Base-by-base conservation (phyloP, 1,140 invertebrate species). In the Phortica variegata region DNA sequence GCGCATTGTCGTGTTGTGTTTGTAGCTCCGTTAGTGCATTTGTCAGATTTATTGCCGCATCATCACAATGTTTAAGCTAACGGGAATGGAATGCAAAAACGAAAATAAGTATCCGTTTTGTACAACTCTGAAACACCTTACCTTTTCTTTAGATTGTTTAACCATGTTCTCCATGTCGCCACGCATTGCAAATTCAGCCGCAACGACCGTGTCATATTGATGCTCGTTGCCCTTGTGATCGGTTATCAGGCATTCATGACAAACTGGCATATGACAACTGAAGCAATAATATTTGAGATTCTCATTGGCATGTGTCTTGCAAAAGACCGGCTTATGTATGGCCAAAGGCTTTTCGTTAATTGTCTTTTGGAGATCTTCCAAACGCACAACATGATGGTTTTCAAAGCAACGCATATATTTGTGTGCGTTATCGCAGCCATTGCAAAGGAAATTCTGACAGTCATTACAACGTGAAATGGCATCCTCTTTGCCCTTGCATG, bases 341-440 rank as follows among this genome's bases (percentile, higher is more conserved):
- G 85, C 84, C 43, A 80, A 62, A 3, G 51, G 59, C 19, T 80
- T 80, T 65, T 91, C 86, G 56, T n/a, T 65, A 59, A 10, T 68
- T 38, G 18, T 86, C 69, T 86, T 86, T 60, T 87, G 85, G 58
- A 95, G 81, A 49, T 93, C 89, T 65, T 95, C 91, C 73, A 95
- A 90, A 16, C 86, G 85, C 33, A 94, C 84, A 13, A 94, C 91
- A 70, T 90, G 82, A 60, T 96, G 93, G 60, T 89, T 91, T 77
- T 95, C 92, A 76, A 95, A 95, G 77, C 92, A 94, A 37, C 91
- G 82, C 93, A 97, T 96, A 59, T 87, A 89, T 73, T 93, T 87
- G 77, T 97, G 94, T 37, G 93, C 94, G 19, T 89, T 91, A 54
- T 95, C 91, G 78, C 94, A 97, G 73, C 93, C 91, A 16, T 86